Conservation (phyloP, 2,797 vertebrate species). For the Decapterus maruadsi region DNA sequence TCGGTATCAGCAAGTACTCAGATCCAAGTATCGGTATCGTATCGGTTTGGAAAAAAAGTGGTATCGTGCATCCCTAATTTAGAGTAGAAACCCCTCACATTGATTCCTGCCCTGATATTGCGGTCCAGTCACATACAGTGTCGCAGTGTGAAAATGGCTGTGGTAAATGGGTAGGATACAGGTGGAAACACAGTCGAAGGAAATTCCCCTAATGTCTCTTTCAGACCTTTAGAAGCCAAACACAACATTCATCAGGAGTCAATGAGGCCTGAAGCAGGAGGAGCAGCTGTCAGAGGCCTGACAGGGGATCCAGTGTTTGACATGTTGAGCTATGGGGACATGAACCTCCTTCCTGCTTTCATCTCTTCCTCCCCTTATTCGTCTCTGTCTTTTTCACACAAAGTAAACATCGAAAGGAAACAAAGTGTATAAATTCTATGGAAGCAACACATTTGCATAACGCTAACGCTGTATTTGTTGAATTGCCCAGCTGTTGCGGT, state of each 20-base stretch:
- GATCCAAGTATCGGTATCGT: no score
- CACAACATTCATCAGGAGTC: constrained; percentile 43
- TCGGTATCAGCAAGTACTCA: no score
- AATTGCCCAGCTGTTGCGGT: constrained; percentile 16
- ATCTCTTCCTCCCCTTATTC: background rate
- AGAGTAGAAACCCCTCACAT: no score
- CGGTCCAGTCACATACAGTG: background rate
- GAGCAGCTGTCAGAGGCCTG: constrained; percentile 53
- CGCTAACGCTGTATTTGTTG: constrained; percentile 12
- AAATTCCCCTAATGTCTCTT: constrained; percentile 36
- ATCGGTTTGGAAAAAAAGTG: no score
- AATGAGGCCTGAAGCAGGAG: constrained; percentile 66
- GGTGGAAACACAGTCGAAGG: constrained; percentile 26
- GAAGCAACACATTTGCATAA: constrained; percentile 21
- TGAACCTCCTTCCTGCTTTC: constrained; percentile 12
- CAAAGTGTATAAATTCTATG: background rate
- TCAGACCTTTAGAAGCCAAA: constrained; percentile 43
- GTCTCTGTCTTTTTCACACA: background rate
- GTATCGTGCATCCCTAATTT: no score
- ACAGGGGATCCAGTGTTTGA: constrained; percentile 59
- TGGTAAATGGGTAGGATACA: constrained; percentile 9
- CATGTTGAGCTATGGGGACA: constrained; percentile 43
- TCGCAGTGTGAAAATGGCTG: background rate
- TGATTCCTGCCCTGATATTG: no score
- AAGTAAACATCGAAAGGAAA: constrained; percentile 10